Base-by-base conservation (phyloP, 2,113 vertebrate genomes). In the Halcyon malimbica region DNA sequence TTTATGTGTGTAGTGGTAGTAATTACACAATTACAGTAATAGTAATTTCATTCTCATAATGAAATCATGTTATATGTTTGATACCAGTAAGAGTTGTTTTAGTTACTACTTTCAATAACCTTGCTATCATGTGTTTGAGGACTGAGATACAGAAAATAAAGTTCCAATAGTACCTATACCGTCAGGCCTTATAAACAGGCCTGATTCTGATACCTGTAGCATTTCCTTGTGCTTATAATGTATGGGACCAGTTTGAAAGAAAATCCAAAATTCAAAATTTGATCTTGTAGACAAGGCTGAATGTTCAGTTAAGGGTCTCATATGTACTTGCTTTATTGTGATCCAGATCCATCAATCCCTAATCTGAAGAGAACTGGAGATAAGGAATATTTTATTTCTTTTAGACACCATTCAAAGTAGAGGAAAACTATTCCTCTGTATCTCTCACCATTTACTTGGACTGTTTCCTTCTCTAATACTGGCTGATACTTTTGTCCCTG, bases 101-200 rank as follows among this genome's bases (percentile, higher is more conserved):
- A 3, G 10, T 64, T 70, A 48, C n/a, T 60, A 13, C 9, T 73
- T 54, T 17, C 78, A 73, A 65, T 48, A 77, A 83, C 5, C 11
- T 74, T 0, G 0, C 3, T 74, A 65, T 33, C 0, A 5, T 20
- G 14, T 10, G 37, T 48, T 88, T 54, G 13, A 31, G 31, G 8
- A 37, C 42, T 75, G 14, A 5, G 2, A 64, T 24, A 46, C 5
- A 71, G 46, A 82, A 92, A 54, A 60, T 18, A 37, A 69, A 70
- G 23, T 54, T 88, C 9, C 13, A 53, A 6, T 11, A 76, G 25
- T 44, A 71, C 14, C 5, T 71, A 24, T 41, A 31, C 23, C 13
- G 65, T 15, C 6, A 56, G 19, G 8, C 70, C 26, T 82, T 12
- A 50, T 35, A 60, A 19, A 62, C 6, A 37, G 42, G 42, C 42